These are phyloP conservation scores for Microctonus brassicae DNA, from an alignment of 2,888 invertebrate species.

Conservation along the genomic window DNA sequence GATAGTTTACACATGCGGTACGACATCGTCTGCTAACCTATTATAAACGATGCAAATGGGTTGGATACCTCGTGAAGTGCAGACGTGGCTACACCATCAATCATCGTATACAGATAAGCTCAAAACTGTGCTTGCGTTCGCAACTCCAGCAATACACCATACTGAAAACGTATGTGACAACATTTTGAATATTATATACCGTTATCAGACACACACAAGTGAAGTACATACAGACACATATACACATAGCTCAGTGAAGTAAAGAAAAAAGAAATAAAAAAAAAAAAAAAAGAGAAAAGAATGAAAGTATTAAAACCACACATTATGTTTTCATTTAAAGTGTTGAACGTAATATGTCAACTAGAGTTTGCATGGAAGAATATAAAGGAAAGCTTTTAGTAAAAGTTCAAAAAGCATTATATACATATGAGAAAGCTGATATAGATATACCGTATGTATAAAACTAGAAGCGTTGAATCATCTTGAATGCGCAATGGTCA, in stretches of 20 bases:
- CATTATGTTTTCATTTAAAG: not conserved
- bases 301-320: not conserved
- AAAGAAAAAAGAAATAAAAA: not conserved
- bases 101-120: conserved; percentile 44
- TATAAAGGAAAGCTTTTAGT: not conserved
- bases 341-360: not conserved
- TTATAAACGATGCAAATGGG: not conserved
- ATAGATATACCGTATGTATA: no score
- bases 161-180: not conserved
- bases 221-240: not conserved
- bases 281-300: not conserved
- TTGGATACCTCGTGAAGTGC: conserved; percentile 10
- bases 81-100: conserved; percentile 43
- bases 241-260: not conserved
- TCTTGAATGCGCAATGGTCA: not conserved
- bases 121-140: not conserved
- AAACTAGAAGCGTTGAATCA: not conserved
- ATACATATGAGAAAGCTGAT: not conserved
- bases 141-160: not conserved
- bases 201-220: not conserved
- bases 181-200: not conserved
- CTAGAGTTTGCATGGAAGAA: not conserved
- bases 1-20: not conserved
- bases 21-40: conserved; percentile 16
- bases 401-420: not conserved